phyloP scores from a whole-genome alignment of 2,888 invertebrate genomes.

The Syrista parreyssii region DNA sequence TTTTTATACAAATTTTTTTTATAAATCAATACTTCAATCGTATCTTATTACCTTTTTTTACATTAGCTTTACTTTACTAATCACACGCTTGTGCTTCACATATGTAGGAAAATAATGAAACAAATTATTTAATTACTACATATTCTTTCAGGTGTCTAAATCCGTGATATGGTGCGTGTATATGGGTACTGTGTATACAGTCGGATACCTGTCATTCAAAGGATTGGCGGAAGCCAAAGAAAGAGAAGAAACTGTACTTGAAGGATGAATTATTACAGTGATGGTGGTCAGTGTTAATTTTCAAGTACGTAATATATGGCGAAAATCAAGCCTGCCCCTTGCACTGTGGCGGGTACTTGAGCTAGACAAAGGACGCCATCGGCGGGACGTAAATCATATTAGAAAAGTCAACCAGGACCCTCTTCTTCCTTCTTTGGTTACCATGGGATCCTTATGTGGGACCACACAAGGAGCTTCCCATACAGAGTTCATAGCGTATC shows the following conservation, averaged over 20 bases:
- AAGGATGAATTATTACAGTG: slow-evolving; percentile 40
- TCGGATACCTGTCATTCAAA: background rate
- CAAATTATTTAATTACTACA: background rate
- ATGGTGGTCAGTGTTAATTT: slow-evolving; percentile 32
- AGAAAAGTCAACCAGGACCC: slow-evolving; percentile 27
- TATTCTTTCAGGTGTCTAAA: background rate
- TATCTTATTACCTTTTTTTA: background rate
- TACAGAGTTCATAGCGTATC: background rate
- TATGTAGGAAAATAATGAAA: background rate
- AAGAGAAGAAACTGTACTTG: slow-evolving; percentile 9
- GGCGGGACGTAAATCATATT: slow-evolving; percentile 51
- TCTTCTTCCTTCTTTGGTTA: slow-evolving; percentile 21
- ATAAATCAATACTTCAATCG: background rate
- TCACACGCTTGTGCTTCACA: background rate
- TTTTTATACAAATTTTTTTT: background rate
- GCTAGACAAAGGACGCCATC: slow-evolving; percentile 52
- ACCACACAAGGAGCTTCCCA: slow-evolving; percentile 41
- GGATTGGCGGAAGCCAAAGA: background rate
- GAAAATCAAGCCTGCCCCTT: slow-evolving; percentile 43
- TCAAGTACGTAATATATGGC: slow-evolving; percentile 42
- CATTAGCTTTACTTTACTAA: background rate
- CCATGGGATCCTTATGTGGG: slow-evolving; percentile 32
- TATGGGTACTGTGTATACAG: too few species aligned
- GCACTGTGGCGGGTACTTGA: slow-evolving; percentile 37
- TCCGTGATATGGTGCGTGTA: too few species aligned